A percentile compares a stretch with the other conserved stretches of the same genome.
Evolutionary conservation across 2,797 vertebrate genomes (phyloP).

Genomic region (Parotocinclus haroldoi): DNA sequence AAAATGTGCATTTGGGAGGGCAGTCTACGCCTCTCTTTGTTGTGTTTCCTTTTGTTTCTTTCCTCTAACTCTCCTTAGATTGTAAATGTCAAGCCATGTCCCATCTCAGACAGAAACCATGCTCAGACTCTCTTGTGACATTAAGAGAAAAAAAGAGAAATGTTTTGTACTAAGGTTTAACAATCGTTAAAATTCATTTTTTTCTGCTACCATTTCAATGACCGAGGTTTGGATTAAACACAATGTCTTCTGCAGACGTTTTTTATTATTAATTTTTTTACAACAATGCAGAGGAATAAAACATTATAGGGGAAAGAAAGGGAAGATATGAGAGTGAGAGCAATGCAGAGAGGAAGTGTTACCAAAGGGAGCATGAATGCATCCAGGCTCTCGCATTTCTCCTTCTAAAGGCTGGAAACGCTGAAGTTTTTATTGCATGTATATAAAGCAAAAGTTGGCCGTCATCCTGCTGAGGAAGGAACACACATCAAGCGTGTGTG

Average conservation of each 20-base stretch:
- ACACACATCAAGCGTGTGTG: neutral
- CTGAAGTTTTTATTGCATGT: constrained; percentile 12
- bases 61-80: constrained; percentile 48
- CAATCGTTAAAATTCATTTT: constrained; percentile 39
- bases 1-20: constrained; percentile 45
- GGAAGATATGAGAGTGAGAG: constrained; percentile 8
- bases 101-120: constrained; percentile 59
- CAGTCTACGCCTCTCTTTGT: constrained; percentile 28
- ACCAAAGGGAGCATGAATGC: neutral
- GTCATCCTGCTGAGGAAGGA: neutral
- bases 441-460: constrained; percentile 15
- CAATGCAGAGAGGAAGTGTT: neutral
- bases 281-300: constrained; percentile 42
- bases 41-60: constrained; percentile 24
- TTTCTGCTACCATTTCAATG: constrained; percentile 22
- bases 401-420: constrained; percentile 28
- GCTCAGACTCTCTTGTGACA: constrained; percentile 7
- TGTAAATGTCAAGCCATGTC: constrained; percentile 52
- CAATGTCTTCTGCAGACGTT: constrained; percentile 26
- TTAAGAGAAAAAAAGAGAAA: constrained; percentile 15
- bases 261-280: neutral
- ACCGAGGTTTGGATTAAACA: constrained; percentile 40
- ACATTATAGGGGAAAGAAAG: constrained; percentile 32
- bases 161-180: constrained; percentile 29
- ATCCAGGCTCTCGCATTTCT: constrained; percentile 7